These are phyloP conservation scores for Nibea albiflora DNA, from an alignment of 2,113 vertebrate species.

Conservation along the genomic window DNA sequence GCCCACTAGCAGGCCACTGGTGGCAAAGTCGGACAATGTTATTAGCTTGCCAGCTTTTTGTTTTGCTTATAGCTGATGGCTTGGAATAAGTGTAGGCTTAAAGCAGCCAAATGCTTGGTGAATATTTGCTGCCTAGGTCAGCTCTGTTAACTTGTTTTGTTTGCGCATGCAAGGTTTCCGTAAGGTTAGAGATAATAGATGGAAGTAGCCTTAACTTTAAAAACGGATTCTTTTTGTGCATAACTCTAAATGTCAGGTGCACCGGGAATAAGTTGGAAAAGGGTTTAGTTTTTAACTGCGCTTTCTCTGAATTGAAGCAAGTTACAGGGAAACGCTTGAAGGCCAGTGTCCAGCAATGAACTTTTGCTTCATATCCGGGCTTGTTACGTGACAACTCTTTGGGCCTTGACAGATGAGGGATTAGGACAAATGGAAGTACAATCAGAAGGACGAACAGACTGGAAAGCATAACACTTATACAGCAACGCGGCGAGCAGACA, in stretches of 20 bases:
- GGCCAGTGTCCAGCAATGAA: slow-evolving; percentile 17
- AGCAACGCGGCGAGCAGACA: slow-evolving; percentile 33
- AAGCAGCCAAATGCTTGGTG: slow-evolving; percentile 40
- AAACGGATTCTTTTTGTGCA: background rate
- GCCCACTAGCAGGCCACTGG: slow-evolving; percentile 65
- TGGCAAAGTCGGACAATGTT: slow-evolving; percentile 76
- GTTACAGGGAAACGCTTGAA: slow-evolving; percentile 1
- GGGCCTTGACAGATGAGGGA: slow-evolving; percentile 32
- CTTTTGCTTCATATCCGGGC: slow-evolving; percentile 20
- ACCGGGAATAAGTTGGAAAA: background rate
- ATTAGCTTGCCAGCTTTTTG: slow-evolving; percentile 62
- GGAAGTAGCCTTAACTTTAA: slow-evolving; percentile 15
- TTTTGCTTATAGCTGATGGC: slow-evolving; percentile 56
- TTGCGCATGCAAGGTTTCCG: slow-evolving; percentile 41
- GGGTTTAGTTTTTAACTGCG: background rate
- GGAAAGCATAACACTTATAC: slow-evolving; percentile 30
- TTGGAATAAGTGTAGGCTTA: slow-evolving; percentile 60
- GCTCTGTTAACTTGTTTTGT: slow-evolving; percentile 59
- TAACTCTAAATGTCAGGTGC: slow-evolving; percentile 9
- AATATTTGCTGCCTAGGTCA: slow-evolving; percentile 42
- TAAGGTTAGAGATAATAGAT: slow-evolving; percentile 54
- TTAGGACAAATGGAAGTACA: slow-evolving; percentile 35
- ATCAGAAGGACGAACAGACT: slow-evolving; percentile 28
- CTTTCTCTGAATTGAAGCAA: background rate
- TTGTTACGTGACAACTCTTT: slow-evolving; percentile 40